Percentiles rank a stretch among this genome's conserved stretches.
These are phyloP conservation scores for Batillaria attramentaria DNA, from an alignment of 1,140 invertebrate species.

Conservation along the genomic window DNA sequence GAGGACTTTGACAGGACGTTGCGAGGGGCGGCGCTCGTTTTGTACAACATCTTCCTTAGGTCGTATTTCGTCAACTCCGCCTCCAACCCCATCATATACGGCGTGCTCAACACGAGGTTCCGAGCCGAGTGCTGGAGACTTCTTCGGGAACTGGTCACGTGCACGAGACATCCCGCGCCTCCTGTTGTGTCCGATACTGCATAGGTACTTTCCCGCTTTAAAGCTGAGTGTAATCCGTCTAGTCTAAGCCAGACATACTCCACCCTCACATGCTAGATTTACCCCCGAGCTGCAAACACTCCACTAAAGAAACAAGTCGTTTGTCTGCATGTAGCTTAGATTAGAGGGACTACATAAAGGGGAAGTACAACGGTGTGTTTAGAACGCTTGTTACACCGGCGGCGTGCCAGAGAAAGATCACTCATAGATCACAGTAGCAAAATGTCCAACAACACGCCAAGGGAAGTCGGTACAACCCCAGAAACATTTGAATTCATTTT, in stretches of 20 bases:
- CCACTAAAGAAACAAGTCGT: too few relatives aligned
- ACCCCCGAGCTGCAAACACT: too few relatives aligned
- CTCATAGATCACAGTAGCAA: too few relatives aligned
- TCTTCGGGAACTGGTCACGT: not conserved
- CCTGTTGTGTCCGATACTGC: not conserved
- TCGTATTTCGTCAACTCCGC: slow-evolving; percentile 46
- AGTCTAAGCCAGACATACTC: not conserved
- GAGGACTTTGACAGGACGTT: slow-evolving; percentile 34
- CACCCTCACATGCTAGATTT: too few relatives aligned
- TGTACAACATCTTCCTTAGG: slow-evolving; percentile 43
- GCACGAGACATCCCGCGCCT: not conserved
- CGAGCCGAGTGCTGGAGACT: slow-evolving; percentile 18
- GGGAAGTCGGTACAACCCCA: too few relatives aligned
- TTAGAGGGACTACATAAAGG: too few relatives aligned
- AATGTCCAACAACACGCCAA: too few relatives aligned
- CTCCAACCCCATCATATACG: slow-evolving; percentile 46
- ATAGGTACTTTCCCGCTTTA: not conserved
- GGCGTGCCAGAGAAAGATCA: too few relatives aligned
- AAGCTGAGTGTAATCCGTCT: not conserved
- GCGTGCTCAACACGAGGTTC: slow-evolving; percentile 34
- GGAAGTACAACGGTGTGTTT: too few relatives aligned
- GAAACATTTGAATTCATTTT: too few relatives aligned
- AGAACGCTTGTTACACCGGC: too few relatives aligned
- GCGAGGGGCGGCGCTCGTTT: slow-evolving; percentile 27
- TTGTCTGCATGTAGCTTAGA: too few relatives aligned